These are phyloP conservation scores for Paralichthys olivaceus DNA, from an alignment of 2,113 vertebrate species.

Conservation along the genomic window DNA sequence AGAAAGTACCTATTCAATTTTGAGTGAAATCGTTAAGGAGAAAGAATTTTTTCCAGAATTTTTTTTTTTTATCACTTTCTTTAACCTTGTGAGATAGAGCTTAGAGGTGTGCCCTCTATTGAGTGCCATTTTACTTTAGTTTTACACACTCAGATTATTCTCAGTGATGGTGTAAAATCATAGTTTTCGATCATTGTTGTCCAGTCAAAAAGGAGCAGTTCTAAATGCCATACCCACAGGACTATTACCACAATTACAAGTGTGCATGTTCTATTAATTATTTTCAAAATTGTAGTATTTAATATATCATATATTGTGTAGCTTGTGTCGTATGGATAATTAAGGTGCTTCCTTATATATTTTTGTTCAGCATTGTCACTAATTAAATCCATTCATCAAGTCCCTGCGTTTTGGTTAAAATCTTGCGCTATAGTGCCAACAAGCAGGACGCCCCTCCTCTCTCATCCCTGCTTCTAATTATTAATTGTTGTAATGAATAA, in stretches of 20 bases:
- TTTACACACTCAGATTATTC: background rate
- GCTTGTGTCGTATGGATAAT: constrained; percentile 5
- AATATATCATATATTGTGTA: constrained; percentile 3
- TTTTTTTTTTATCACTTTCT: no score
- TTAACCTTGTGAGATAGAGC: no score
- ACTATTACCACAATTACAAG: background rate
- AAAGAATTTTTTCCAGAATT: no score
- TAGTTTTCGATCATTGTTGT: background rate
- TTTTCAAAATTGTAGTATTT: background rate
- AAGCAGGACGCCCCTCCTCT: background rate
- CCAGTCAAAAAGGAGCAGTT: background rate
- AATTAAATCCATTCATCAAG: constrained; percentile 2
- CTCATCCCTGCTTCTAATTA: background rate
- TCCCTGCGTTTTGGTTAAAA: background rate
- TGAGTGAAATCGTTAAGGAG: no score
- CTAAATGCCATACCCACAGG: background rate
- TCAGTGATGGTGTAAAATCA: background rate
- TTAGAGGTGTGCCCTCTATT: no score
- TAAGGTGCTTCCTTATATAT: background rate
- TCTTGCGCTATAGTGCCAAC: background rate
- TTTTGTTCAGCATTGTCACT: background rate
- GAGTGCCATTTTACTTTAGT: no score
- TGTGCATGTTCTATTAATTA: constrained; percentile 12
- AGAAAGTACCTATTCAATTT: no score
- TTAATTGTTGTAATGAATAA: constrained; percentile 35